Conservation (phyloP, 1,140 invertebrate genomes). For the Drosophila nigromelanica region DNA sequence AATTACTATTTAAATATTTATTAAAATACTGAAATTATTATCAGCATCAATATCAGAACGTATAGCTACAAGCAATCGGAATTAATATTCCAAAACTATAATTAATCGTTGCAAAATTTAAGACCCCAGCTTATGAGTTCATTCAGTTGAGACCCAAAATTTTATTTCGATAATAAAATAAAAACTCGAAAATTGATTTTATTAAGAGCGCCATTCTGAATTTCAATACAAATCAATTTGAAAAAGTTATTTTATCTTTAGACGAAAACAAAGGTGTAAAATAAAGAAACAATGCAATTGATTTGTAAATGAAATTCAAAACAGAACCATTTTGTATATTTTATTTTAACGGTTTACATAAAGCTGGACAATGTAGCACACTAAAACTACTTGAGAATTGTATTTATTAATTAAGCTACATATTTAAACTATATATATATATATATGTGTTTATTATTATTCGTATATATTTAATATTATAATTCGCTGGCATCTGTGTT, state of each 20-base stretch:
- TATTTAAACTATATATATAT: conserved; percentile 45
- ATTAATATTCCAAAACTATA: no score
- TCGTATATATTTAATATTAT: conserved; percentile 31
- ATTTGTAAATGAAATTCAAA: conserved; percentile 17
- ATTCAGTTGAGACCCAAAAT: not conserved
- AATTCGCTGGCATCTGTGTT: conserved; percentile 21
- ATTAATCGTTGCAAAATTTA: no score
- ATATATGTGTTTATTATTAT: conserved; percentile 26
- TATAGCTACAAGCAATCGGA: no score
- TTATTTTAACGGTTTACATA: conserved; percentile 74
- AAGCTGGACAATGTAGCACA: conserved; percentile 75
- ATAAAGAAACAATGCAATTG: not conserved
- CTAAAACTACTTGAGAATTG: conserved; percentile 67
- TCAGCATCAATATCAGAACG: no score
- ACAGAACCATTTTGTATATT: conserved; percentile 31
- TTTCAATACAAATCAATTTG: conserved; percentile 6
- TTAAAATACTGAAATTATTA: no score
- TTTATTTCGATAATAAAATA: not conserved
- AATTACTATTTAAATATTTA: no score
- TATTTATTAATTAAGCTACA: conserved; percentile 47
- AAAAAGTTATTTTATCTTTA: not conserved
- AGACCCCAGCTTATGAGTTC: no score
- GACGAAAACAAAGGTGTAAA: no score
- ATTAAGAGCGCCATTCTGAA: not conserved
- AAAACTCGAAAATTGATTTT: not conserved